A percentile compares a stretch with the other conserved stretches of the same genome.
phyloP scores from a whole-genome alignment of 2,888 invertebrate genomes.

The Plagodis dolabraria region DNA sequence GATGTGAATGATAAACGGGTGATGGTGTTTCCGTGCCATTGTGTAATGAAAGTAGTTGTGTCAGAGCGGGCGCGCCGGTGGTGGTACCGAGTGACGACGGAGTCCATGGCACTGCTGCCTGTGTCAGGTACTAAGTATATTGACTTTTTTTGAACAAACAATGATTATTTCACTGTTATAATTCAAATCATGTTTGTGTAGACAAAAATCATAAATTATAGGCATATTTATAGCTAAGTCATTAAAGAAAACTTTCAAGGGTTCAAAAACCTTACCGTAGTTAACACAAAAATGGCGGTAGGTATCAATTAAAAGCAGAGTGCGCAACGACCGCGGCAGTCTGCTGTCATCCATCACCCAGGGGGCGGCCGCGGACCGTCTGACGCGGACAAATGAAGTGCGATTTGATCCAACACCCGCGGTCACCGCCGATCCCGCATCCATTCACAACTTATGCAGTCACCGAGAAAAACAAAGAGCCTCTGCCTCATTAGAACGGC shows the following conservation, averaged over 20 bases:
- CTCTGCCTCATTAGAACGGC: slow-evolving; percentile 71
- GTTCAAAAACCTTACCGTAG: slow-evolving; percentile 37
- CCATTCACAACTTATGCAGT: slow-evolving; percentile 79
- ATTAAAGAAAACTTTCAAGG: slow-evolving; percentile 1
- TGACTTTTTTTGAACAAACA: neutral
- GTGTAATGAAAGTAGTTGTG: slow-evolving; percentile 54
- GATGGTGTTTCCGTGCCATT: slow-evolving; percentile 48
- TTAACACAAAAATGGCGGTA: slow-evolving; percentile 72
- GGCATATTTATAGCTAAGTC: neutral
- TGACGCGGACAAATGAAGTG: slow-evolving; percentile 83
- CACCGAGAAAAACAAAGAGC: slow-evolving; percentile 71
- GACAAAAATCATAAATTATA: no score
- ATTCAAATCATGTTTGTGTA: no score
- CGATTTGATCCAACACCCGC: slow-evolving; percentile 77
- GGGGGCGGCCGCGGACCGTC: slow-evolving; percentile 53
- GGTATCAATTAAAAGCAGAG: slow-evolving; percentile 78
- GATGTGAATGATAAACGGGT: slow-evolving; percentile 43
- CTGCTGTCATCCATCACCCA: slow-evolving; percentile 72
- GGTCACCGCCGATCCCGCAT: slow-evolving; percentile 65
- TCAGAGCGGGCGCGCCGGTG: slow-evolving; percentile 28
- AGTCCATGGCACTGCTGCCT: slow-evolving; percentile 18
- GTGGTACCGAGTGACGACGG: slow-evolving; percentile 17
- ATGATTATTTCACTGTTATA: no score
- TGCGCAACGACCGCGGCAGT: slow-evolving; percentile 51
- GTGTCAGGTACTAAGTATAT: slow-evolving; percentile 18